Base-by-base conservation (phyloP, 92 coral and sea anemone species). In the Porites divaricata region DNA sequence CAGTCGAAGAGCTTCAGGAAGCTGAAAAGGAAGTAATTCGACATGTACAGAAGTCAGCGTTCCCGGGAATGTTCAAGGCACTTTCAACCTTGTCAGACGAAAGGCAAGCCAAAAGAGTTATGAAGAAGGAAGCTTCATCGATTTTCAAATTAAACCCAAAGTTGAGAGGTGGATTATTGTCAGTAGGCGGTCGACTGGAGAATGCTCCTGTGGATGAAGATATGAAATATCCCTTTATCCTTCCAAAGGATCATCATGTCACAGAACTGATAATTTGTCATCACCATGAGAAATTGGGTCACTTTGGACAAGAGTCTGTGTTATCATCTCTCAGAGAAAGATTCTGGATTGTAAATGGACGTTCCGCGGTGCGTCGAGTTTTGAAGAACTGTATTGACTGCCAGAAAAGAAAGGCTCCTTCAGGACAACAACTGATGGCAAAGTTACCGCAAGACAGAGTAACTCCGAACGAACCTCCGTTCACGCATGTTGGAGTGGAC, bases 401-500 rank as follows among this genome's bases (percentile, higher is more conserved):
- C 56, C 85, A 89, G 57, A 58, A 19, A 17, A 86, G 69, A 48
- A n/a, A 63, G 56, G 86, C 81, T 25, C 12, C 50, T 12, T 59
- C 61, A 6, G 81, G 85, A 26, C 63, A 84, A 53, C 89, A 88
- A 68, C n/a, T 65, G 9, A 81, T 81, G 87, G 91, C 87, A 3
- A 62, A 81, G 26, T 56, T 88, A 24, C 91, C 91, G 0, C 24
- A 61, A 20, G 87, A 88, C 41, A 56, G 79, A 23, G 9, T 88
- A 7, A 75, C 45, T 8, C 79, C 85, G 4, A 81, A 70, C 41
- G 59, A 77, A 8, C 84, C 88, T 50, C 84, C 85, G 1, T 88
- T 88, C 70, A 88, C 91, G 12, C 50, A 9, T 6, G 66, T 75
- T 7, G 91, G 91, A 9, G 67, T 86, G 28, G 90, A 86, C 50